Conservation (phyloP, 2,113 vertebrate genomes). For the Dipodomys stephensi region DNA sequence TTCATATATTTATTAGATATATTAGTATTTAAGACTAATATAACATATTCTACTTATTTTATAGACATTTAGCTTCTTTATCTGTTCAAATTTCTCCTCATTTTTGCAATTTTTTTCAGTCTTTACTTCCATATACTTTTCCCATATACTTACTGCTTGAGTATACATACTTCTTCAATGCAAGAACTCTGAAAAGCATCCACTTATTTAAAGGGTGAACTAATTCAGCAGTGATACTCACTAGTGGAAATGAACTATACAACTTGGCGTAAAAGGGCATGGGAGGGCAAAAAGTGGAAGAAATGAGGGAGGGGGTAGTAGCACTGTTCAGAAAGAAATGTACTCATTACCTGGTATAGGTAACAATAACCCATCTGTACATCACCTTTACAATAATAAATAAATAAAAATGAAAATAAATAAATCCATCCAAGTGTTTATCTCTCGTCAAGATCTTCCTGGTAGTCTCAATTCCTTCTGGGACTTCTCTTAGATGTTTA, state of each 20-base stretch:
- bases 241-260: too few species aligned
- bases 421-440: not conserved
- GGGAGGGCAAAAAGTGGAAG: too few species aligned
- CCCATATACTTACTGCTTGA: not conserved
- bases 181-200: not conserved
- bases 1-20: slow-evolving; percentile 4
- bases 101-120: not conserved
- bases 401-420: too few species aligned
- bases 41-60: not conserved
- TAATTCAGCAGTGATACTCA: too few species aligned
- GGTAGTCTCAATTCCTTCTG: not conserved
- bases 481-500: not conserved
- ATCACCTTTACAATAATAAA: too few species aligned
- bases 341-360: too few species aligned
- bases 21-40: not conserved
- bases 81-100: not conserved
- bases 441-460: not conserved
- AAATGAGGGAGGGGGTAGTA: too few species aligned
- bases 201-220: not conserved
- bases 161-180: not conserved
- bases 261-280: too few species aligned
- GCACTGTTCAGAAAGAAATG: too few species aligned
- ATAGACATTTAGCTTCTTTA: not conserved
- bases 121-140: not conserved
- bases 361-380: too few species aligned